These are phyloP conservation scores for Gymnarchus niloticus DNA, from an alignment of 2,113 vertebrate genomes.

Conservation along the genomic window DNA sequence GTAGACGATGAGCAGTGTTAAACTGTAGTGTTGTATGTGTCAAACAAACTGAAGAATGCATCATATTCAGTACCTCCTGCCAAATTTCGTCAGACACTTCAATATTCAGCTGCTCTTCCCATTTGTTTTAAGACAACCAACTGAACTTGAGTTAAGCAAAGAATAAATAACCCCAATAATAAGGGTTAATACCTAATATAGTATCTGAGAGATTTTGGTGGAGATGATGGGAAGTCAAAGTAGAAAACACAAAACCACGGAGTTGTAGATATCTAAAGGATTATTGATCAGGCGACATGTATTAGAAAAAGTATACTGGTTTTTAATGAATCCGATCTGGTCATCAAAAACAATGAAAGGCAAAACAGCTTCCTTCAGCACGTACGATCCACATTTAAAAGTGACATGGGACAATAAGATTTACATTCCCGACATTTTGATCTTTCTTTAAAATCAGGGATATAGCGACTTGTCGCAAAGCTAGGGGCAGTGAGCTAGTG, in stretches of 20 bases:
- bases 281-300: background rate
- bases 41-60: no score
- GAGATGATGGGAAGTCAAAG: no score
- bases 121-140: no score
- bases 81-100: no score
- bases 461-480: background rate
- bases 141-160: no score
- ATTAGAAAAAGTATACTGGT: background rate
- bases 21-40: no score
- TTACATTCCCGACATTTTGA: background rate
- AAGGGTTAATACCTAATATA: no score
- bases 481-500: background rate
- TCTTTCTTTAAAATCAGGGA: background rate
- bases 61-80: no score
- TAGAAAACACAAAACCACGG: background rate
- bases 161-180: no score
- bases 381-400: background rate
- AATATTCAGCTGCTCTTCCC: no score
- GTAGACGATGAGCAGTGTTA: no score
- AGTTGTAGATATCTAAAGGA: background rate
- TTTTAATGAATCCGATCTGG: slow-evolving; percentile 10
- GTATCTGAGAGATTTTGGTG: no score
- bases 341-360: background rate
- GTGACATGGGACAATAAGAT: background rate
- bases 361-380: background rate